These are phyloP conservation scores for Enoplolaimus lenunculus DNA, from an alignment of 2,888 invertebrate genomes.

Conservation along the genomic window DNA sequence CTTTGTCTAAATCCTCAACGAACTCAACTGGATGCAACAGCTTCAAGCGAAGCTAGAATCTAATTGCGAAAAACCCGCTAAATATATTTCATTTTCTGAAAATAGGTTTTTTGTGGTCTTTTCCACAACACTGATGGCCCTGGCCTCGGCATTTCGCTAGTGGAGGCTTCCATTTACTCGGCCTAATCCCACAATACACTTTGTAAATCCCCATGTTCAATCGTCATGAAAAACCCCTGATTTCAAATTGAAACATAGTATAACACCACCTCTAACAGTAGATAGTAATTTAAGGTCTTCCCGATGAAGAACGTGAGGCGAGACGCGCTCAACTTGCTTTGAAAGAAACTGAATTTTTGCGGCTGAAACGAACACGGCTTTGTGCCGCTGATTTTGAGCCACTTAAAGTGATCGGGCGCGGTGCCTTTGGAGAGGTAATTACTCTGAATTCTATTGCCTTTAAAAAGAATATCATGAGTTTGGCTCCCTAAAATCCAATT, in stretches of 20 bases:
- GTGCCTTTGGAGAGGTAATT: conserved; percentile 50
- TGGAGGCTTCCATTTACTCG: too few species aligned
- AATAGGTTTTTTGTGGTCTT: too few species aligned
- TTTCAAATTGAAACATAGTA: not conserved
- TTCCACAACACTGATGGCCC: too few species aligned
- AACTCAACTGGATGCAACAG: too few species aligned
- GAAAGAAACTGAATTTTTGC: conserved; percentile 94
- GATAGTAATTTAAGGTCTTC: conserved; percentile 24
- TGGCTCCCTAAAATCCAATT: not conserved
- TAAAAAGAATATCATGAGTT: not conserved
- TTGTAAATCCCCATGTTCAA: too few species aligned
- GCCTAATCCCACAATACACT: too few species aligned
- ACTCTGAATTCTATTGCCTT: conserved; percentile 4
- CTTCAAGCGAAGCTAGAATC: too few species aligned
- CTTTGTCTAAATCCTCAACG: too few species aligned
- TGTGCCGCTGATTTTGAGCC: conserved; percentile 98
- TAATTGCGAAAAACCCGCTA: too few species aligned
- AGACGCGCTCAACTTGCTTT: conserved; percentile 86
- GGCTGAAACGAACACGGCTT: conserved; percentile 81
- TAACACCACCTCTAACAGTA: not conserved
- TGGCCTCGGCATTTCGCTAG: too few species aligned
- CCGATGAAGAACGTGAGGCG: conserved; percentile 57
- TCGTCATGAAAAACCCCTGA: not conserved
- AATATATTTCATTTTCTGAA: too few species aligned
- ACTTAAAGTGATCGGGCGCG: conserved; percentile 62